Evolutionary conservation across 1,140 invertebrate species (phyloP), one percentile per base, ranked within the genome.

Genomic region (Sycophila sp.): DNA sequence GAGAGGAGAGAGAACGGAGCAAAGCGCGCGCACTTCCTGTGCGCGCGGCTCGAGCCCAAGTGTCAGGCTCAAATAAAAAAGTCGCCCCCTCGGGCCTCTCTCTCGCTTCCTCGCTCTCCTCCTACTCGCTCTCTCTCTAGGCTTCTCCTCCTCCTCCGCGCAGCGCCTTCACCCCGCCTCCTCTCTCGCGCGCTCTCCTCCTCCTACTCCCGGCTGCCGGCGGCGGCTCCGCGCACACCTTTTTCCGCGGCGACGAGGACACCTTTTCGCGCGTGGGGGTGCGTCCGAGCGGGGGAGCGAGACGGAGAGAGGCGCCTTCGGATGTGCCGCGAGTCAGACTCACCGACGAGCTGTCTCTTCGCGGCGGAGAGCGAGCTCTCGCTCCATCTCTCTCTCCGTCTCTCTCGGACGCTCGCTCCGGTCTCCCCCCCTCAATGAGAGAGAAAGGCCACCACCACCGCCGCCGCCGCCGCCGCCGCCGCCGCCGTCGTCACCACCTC

Each of bases 11-110:
- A n/a, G n/a, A n/a, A n/a, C n/a, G n/a, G n/a, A n/a, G n/a, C n/a
- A n/a, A n/a, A 47, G 42, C 36, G 64, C 55, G 49, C 22, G 36
- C 69, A 82, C 78, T 83, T 82, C 80, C 81, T 81, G 80, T 78
- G 68, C 75, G 75, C 74, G 71, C 63, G 68, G 70, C 77, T 77
- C 80, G 42, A 80, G 75, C 72, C 79, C 71, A 79, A 81, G 77
- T 79, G 77, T 82, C 81, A 77, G 78, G 69, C 77, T 81, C 75
- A 80, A 83, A 82, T 82, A 84, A 83, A 83, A 84, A 83, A 82
- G 75, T 79, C 73, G 78, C 76, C 81, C 81, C 80, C 73, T 51
- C 77, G 78, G 73, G 76, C 73, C 75, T 72, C 71, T 73, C 69
- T 68, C 69, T 75, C 66, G 73, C 73, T 49, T 65, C 58, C 56